These are phyloP conservation scores for Sphinx pinastri DNA, from an alignment of 2,888 invertebrate species.

Conservation along the genomic window DNA sequence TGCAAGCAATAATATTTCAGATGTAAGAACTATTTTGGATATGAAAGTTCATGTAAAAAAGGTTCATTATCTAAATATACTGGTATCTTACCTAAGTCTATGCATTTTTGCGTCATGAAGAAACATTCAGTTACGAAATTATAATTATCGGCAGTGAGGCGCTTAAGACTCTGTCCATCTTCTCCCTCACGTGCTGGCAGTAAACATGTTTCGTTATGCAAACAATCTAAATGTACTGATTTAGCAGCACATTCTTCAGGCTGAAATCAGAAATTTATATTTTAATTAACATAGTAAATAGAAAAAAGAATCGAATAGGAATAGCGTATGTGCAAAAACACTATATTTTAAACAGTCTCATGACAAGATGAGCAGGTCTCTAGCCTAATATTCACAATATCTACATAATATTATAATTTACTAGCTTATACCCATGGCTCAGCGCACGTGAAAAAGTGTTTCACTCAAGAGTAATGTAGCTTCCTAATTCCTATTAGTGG, in stretches of 20 bases:
- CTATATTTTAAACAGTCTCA: neutral
- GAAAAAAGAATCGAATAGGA: too few species aligned
- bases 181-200: slow-evolving; percentile 86
- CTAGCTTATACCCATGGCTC: too few species aligned
- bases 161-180: slow-evolving; percentile 65
- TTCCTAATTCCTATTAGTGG: too few species aligned
- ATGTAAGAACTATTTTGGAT: too few species aligned
- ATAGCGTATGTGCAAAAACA: too few species aligned
- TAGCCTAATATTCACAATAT: too few species aligned
- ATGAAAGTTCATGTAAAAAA: too few species aligned
- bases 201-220: slow-evolving; percentile 91
- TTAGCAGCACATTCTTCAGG: slow-evolving; percentile 84
- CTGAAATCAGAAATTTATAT: slow-evolving; percentile 51
- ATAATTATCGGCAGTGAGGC: slow-evolving; percentile 85
- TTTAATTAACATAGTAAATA: neutral
- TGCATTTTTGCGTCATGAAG: slow-evolving; percentile 93
- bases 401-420: too few species aligned
- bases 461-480: too few species aligned
- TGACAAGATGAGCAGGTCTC: neutral
- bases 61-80: too few species aligned
- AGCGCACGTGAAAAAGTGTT: too few species aligned
- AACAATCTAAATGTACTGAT: slow-evolving; percentile 88
- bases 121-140: slow-evolving; percentile 96
- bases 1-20: too few species aligned
- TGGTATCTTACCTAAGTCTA: slow-evolving; percentile 87